A percentile compares a stretch with the other conserved stretches of the same genome.
phyloP scores from a whole-genome alignment of 2,113 vertebrate genomes.

The Gymnobelideus leadbeateri region DNA sequence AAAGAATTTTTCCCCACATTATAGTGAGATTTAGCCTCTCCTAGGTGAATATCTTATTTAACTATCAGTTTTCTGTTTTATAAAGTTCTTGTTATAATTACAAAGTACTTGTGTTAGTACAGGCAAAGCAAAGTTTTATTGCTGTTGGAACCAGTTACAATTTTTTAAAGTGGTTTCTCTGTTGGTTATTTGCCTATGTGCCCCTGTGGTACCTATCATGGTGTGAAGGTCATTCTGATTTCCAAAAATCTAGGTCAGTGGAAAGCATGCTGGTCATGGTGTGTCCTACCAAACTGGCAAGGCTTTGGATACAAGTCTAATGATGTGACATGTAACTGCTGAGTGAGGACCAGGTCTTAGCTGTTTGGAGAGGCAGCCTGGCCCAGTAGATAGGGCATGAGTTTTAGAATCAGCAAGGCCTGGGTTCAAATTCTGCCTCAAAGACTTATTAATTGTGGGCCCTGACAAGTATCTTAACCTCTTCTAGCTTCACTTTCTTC shows the following conservation, averaged over 20 bases:
- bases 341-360: not conserved
- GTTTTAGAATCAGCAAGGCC: not conserved
- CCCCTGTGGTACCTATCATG: not conserved
- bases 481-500: not conserved
- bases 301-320: not conserved
- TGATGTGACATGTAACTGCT: not conserved
- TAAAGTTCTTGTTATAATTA: not conserved
- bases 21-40: not conserved
- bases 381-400: not conserved
- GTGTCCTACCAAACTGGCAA: not conserved
- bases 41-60: not conserved
- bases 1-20: not conserved
- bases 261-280: not conserved
- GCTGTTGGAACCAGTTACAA: not conserved
- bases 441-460: not conserved
- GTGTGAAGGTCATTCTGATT: not conserved
- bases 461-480: not conserved
- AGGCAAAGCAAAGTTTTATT: not conserved
- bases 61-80: not conserved
- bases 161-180: not conserved
- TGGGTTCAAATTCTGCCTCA: not conserved
- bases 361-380: not conserved
- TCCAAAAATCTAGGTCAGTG: not conserved
- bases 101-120: not conserved
- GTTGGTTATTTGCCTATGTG: not conserved